Evolutionary conservation across 2,797 vertebrate species (phyloP).

Genomic region (Phalanger gymnotis): DNA sequence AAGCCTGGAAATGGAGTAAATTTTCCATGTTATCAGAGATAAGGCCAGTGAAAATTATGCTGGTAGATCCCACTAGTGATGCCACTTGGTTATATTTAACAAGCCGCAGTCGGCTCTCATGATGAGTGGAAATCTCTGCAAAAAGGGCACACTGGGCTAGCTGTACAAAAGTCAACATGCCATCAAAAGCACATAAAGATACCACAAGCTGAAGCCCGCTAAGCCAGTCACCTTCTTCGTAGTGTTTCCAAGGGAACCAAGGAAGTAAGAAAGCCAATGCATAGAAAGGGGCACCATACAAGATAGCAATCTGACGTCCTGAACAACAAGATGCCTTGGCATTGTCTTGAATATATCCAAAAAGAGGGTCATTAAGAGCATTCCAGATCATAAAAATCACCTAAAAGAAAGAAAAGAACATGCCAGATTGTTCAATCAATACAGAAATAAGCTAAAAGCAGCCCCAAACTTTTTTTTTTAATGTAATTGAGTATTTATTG

Average conservation of each 20-base stretch:
- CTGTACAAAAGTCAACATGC: slow-evolving; percentile 90
- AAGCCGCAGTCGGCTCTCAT: slow-evolving; percentile 87
- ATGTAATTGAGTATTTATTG: slow-evolving; percentile 2
- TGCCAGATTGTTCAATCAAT: background rate
- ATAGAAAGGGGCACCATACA: slow-evolving; percentile 90
- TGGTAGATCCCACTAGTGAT: slow-evolving; percentile 89
- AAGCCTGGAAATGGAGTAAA: slow-evolving; percentile 88
- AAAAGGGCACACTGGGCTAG: slow-evolving; percentile 92
- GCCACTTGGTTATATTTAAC: slow-evolving; percentile 92
- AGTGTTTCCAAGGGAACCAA: slow-evolving; percentile 94
- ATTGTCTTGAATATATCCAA: slow-evolving; percentile 92
- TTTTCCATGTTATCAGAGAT: slow-evolving; percentile 91
- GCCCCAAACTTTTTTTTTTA: background rate
- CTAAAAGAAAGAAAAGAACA: slow-evolving; percentile 77
- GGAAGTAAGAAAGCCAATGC: slow-evolving; percentile 91
- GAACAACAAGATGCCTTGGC: slow-evolving; percentile 86
- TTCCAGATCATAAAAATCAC: slow-evolving; percentile 95
- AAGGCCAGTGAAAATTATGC: slow-evolving; percentile 92
- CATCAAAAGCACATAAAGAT: slow-evolving; percentile 90
- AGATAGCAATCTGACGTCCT: slow-evolving; percentile 86
- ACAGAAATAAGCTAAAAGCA: slow-evolving; percentile 14
- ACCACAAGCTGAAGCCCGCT: slow-evolving; percentile 89
- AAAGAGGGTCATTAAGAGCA: slow-evolving; percentile 92
- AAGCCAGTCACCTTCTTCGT: slow-evolving; percentile 90
- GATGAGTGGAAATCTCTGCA: slow-evolving; percentile 88